Conservation (phyloP, 2,113 vertebrate genomes). For the Galeopterus variegatus region DNA sequence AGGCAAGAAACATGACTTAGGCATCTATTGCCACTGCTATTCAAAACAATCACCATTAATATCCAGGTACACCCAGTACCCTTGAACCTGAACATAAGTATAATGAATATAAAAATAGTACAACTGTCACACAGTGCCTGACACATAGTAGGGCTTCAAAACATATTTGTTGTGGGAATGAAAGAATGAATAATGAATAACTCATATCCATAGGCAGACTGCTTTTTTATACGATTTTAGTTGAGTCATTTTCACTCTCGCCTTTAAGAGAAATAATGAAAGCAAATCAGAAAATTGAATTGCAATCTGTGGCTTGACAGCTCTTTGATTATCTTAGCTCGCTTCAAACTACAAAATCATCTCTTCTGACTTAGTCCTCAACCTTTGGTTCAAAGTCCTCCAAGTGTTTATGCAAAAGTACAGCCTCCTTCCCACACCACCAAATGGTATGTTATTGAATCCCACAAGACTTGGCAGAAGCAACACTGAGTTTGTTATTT, state of each 20-base stretch:
- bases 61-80: neutral
- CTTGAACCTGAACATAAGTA: neutral
- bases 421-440: neutral
- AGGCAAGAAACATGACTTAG: slow-evolving; percentile 44
- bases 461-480: neutral
- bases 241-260: slow-evolving; percentile 1
- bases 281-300: slow-evolving; percentile 48
- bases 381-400: slow-evolving; percentile 28
- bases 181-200: slow-evolving; percentile 39
- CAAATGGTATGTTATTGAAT: neutral
- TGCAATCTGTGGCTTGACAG: neutral
- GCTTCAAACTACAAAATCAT: neutral
- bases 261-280: slow-evolving; percentile 37
- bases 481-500: neutral
- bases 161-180: slow-evolving; percentile 1
- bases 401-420: neutral
- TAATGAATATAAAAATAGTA: neutral
- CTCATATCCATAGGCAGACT: neutral
- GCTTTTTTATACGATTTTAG: slow-evolving; percentile 44
- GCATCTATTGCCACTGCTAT: neutral
- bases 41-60: slow-evolving; percentile 24
- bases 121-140: neutral
- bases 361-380: neutral
- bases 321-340: neutral
- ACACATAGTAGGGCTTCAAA: neutral